Conservation (phyloP, 92 coral and sea anemone species). For the Umimayanthus chanpuru region DNA sequence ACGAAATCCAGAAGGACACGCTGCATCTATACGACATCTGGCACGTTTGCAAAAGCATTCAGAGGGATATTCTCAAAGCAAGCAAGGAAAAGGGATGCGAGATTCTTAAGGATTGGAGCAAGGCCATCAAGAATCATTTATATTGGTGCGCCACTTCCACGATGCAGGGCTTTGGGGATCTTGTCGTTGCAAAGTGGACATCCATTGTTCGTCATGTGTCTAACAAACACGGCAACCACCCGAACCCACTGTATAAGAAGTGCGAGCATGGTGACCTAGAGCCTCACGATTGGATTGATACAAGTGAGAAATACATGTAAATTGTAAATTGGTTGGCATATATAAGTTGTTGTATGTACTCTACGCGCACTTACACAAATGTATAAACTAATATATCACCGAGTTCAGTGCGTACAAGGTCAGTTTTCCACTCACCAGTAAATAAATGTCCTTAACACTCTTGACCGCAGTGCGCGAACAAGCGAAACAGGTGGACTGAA, state of each 20-base stretch:
- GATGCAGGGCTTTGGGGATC: constrained; percentile 17
- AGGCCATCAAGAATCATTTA: constrained; percentile 24
- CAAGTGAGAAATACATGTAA: constrained; percentile 4
- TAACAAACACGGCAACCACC: constrained; percentile 39
- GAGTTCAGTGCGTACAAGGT: too few species aligned
- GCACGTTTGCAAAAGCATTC: constrained; percentile 42
- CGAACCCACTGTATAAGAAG: constrained; percentile 5
- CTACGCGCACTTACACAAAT: too few species aligned
- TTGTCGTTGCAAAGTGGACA: constrained; percentile 32
- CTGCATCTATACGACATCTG: constrained; percentile 35
- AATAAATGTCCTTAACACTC: too few species aligned
- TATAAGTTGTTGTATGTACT: too few species aligned
- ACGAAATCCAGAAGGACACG: neutral
- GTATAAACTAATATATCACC: too few species aligned
- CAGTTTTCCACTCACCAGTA: too few species aligned
- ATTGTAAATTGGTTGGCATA: neutral
- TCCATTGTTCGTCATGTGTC: constrained; percentile 35
- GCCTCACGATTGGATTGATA: constrained; percentile 22
- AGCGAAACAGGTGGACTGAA: too few species aligned
- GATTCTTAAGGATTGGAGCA: constrained; percentile 8
- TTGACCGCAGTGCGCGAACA: too few species aligned
- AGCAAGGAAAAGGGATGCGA: constrained; percentile 40
- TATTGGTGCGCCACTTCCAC: constrained; percentile 46
- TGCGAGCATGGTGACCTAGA: constrained; percentile 41
- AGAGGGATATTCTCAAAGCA: constrained; percentile 14